phyloP scores from a whole-genome alignment of 2,113 vertebrate genomes.

The Syrmaticus mikado region DNA sequence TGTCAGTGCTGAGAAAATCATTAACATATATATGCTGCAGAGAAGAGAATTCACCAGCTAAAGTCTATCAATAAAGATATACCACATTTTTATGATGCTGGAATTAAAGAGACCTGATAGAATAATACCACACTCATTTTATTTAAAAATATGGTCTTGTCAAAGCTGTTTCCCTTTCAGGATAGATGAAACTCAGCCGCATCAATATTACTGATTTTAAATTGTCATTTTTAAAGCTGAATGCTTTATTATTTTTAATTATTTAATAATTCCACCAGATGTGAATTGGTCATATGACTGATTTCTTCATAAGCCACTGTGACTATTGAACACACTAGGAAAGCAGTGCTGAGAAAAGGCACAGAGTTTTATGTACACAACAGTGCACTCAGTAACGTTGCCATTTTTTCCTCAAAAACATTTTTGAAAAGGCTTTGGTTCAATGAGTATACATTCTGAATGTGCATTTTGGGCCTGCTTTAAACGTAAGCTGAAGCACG shows the following conservation, averaged over 20 bases:
- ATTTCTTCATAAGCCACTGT: background rate
- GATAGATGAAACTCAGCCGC: constrained; percentile 23
- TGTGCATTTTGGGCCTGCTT: background rate
- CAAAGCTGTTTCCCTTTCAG: constrained; percentile 58
- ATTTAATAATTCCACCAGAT: constrained; percentile 40
- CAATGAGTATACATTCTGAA: background rate
- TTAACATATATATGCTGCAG: constrained; percentile 56
- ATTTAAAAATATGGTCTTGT: constrained; percentile 49
- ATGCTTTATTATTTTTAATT: constrained; percentile 60
- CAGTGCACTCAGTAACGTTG: background rate
- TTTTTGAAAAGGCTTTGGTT: background rate
- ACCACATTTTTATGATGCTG: constrained; percentile 58
- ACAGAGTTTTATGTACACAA: background rate
- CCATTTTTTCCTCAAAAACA: background rate
- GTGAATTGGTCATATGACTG: background rate
- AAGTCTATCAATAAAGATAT: constrained; percentile 66
- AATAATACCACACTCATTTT: constrained; percentile 46
- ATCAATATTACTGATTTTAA: constrained; percentile 58
- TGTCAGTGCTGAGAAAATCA: constrained; percentile 64
- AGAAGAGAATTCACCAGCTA: constrained; percentile 43
- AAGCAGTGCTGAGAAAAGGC: background rate
- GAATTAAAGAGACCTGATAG: constrained; percentile 60
- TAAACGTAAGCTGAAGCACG: background rate
- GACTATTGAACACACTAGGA: background rate
- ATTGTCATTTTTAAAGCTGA: constrained; percentile 34